Evolutionary conservation across 2,888 invertebrate genomes (phyloP).

Genomic region (Mythimna ferrago): DNA sequence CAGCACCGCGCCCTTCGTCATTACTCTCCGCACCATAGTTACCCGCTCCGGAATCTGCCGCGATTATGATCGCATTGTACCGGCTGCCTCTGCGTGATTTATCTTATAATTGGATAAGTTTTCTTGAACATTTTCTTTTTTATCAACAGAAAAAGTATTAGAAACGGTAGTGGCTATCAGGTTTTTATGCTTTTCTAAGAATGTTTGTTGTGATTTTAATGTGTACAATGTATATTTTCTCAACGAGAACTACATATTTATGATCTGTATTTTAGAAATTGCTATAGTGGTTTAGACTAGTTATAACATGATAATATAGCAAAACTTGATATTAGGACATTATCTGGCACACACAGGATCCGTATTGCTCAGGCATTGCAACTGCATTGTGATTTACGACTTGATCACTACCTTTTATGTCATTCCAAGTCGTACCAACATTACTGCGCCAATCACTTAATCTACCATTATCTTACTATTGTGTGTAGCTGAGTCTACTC

Average conservation of each 20-base stretch:
- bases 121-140: conserved; percentile 19
- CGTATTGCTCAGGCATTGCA: no score
- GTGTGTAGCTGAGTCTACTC: conserved; percentile 38
- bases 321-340: neutral
- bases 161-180: neutral
- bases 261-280: neutral
- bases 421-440: neutral
- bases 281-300: no score
- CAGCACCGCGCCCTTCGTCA: conserved; percentile 35
- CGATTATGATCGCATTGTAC: conserved; percentile 56
- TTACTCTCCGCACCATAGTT: conserved; percentile 48
- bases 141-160: neutral
- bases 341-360: no score
- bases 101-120: conserved; percentile 50
- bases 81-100: conserved; percentile 40
- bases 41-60: conserved; percentile 44
- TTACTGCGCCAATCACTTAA: conserved; percentile 10
- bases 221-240: neutral
- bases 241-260: neutral
- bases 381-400: neutral
- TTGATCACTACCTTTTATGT: conserved; percentile 3
- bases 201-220: neutral
- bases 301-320: no score
- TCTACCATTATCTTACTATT: conserved; percentile 29
- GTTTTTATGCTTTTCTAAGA: neutral